Conservation (phyloP, 2,888 invertebrate genomes). For the Coremacera marginata region DNA sequence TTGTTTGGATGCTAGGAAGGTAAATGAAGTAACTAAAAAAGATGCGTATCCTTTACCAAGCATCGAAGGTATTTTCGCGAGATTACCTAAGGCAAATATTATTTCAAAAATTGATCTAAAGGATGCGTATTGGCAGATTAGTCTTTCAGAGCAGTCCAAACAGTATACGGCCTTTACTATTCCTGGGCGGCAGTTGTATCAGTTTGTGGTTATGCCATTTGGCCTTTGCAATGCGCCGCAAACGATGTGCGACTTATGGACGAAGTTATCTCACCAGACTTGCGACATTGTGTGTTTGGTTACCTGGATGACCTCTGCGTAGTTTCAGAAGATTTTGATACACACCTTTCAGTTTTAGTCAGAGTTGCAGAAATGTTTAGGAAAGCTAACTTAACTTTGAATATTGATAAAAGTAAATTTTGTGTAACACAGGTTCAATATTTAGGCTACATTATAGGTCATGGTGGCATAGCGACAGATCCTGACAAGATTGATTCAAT, state of each 20-base stretch:
- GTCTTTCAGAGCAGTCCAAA: constrained; percentile 28
- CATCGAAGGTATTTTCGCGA: constrained; percentile 42
- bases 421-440: constrained; percentile 42
- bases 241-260: constrained; percentile 41
- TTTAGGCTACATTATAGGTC: constrained; percentile 42
- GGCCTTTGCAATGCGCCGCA: constrained; percentile 42
- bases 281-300: constrained; percentile 38
- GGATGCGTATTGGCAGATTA: constrained; percentile 41
- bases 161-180: constrained; percentile 41
- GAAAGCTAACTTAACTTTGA: constrained; percentile 44
- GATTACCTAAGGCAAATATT: constrained; percentile 37
- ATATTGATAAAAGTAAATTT: constrained; percentile 43
- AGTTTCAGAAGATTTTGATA: constrained; percentile 31
- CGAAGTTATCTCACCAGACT: constrained; percentile 38
- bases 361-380: constrained; percentile 35
- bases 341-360: constrained; percentile 39
- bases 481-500: constrained; percentile 31
- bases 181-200: constrained; percentile 40
- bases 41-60: constrained; percentile 47
- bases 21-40: constrained; percentile 24
- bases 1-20: constrained; percentile 26
- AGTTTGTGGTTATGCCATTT: constrained; percentile 42
- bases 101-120: constrained; percentile 33
- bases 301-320: constrained; percentile 41
- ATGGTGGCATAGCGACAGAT: constrained; percentile 39